Percentiles rank a stretch among this genome's conserved stretches.
These are phyloP conservation scores for Ophraella communa DNA, from an alignment of 2,888 invertebrate species.

Conservation along the genomic window DNA sequence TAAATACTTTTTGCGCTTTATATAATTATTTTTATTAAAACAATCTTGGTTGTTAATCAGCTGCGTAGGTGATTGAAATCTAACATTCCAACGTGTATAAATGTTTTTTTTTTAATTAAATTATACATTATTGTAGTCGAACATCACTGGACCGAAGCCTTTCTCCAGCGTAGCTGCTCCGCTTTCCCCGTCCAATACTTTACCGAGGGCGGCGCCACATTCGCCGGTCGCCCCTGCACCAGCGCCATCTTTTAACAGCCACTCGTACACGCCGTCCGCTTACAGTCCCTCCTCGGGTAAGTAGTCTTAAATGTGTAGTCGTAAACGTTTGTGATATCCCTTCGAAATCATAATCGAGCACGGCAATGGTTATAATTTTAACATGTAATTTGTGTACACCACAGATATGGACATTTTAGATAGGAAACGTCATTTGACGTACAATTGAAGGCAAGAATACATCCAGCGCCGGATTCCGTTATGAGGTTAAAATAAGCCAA, in stretches of 20 bases:
- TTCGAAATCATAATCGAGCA: background rate
- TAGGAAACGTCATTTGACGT: too few species aligned
- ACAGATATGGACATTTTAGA: too few species aligned
- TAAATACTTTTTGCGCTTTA: too few species aligned
- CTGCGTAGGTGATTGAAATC: too few species aligned
- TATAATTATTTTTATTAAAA: too few species aligned
- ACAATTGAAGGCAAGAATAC: too few species aligned
- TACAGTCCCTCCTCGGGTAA: conserved; percentile 55
- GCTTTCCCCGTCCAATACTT: conserved; percentile 59
- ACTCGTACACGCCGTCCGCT: conserved; percentile 42
- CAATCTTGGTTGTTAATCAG: too few species aligned
- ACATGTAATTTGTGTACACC: too few species aligned
- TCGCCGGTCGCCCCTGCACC: conserved; percentile 47
- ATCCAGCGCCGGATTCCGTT: too few species aligned
- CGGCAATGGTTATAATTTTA: background rate
- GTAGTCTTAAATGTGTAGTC: conserved; percentile 17
- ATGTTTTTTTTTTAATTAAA: too few species aligned
- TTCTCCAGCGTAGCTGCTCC: conserved; percentile 66
- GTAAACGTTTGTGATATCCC: background rate
- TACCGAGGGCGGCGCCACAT: conserved; percentile 47
- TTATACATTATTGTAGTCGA: conserved; percentile 35
- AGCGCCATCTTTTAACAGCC: conserved; percentile 48
- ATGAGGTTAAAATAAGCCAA: too few species aligned
- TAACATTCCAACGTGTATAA: too few species aligned
- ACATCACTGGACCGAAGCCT: conserved; percentile 66